Conservation (phyloP, 2,888 invertebrate species). For the Epinotia ramella region DNA sequence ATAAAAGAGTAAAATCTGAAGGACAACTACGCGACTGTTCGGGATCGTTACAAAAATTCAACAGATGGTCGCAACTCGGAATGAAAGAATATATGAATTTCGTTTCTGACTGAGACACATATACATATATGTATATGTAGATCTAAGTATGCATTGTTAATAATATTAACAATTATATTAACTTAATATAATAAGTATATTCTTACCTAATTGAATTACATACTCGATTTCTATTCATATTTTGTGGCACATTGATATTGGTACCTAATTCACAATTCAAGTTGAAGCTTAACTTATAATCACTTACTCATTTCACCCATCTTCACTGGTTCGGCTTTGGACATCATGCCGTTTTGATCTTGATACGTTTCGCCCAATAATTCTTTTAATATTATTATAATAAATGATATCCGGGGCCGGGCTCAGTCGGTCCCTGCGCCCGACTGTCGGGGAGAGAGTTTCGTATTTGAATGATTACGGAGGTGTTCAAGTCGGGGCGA, state of each 20-base stretch:
- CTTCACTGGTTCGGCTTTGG: constrained; percentile 28
- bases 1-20: constrained; percentile 18
- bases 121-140: too few relatives aligned
- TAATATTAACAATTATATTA: too few relatives aligned
- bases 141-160: too few relatives aligned
- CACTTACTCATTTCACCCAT: constrained; percentile 43
- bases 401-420: not conserved
- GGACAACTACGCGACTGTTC: not conserved
- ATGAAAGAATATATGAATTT: too few relatives aligned
- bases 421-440: constrained; percentile 1
- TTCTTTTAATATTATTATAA: constrained; percentile 3
- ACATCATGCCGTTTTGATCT: constrained; percentile 12
- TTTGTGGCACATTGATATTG: not conserved
- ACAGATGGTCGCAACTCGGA: not conserved
- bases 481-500: constrained; percentile 22
- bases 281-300: not conserved
- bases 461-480: constrained; percentile 11
- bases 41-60: constrained; percentile 3
- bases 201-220: too few relatives aligned
- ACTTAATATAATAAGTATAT: too few relatives aligned
- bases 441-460: constrained; percentile 27
- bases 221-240: too few relatives aligned
- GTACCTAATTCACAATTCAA: not conserved
- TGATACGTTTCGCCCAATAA: not conserved
- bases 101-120: too few relatives aligned